phyloP scores from a whole-genome alignment of 2,888 invertebrate genomes.

The Doris montereyensis region DNA sequence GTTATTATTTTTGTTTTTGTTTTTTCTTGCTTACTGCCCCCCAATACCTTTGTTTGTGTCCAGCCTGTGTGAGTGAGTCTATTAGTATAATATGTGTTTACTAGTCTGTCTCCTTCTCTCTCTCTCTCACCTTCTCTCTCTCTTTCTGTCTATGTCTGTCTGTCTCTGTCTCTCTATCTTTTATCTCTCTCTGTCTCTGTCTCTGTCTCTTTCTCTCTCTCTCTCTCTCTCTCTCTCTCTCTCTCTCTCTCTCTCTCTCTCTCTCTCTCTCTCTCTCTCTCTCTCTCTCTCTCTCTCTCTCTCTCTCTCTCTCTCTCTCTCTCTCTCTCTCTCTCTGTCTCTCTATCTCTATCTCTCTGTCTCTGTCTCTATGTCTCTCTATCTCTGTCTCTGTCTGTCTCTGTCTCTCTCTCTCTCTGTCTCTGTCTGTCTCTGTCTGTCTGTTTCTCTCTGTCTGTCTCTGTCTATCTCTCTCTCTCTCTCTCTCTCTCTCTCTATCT shows the following conservation, averaged over 20 bases:
- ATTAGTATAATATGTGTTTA: too few relatives aligned
- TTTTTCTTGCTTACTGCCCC: too few relatives aligned
- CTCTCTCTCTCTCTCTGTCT: neutral
- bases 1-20: too few relatives aligned
- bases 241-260: conserved; percentile 15
- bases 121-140: neutral
- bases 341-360: neutral
- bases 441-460: neutral
- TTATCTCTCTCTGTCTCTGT: neutral
- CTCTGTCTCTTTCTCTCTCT: neutral
- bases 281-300: neutral
- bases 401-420: conserved; percentile 14
- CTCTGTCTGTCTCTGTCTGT: conserved; percentile 11
- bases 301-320: neutral
- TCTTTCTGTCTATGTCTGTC: neutral
- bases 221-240: neutral
- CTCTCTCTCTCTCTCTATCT: conserved; percentile 16
- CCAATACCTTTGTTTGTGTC: too few relatives aligned
- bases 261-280: conserved; percentile 4
- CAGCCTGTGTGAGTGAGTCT: too few relatives aligned
- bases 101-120: neutral
- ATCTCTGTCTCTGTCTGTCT: neutral
- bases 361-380: neutral
- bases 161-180: conserved; percentile 25
- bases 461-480: conserved; percentile 18